Conservation (phyloP, 2,113 vertebrate species). For the Mirounga angustirostris region DNA sequence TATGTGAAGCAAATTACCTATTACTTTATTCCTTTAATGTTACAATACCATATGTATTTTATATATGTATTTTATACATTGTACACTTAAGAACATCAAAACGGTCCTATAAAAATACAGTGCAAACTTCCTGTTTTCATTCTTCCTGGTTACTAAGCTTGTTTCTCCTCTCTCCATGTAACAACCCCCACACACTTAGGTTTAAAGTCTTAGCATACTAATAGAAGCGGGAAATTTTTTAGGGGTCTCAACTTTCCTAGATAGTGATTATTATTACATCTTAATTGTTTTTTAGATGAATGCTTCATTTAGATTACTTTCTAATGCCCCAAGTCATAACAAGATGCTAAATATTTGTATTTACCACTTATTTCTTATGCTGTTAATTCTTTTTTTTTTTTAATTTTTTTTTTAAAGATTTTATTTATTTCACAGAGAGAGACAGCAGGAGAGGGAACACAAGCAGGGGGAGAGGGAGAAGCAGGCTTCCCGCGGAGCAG, state of each 20-base stretch:
- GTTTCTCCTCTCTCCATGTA: slow-evolving; percentile 8
- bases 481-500: no score
- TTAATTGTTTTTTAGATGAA: slow-evolving; percentile 45
- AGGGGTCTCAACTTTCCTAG: background rate
- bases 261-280: slow-evolving; percentile 30
- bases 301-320: slow-evolving; percentile 4
- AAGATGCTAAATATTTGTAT: slow-evolving; percentile 19
- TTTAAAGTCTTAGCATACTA: slow-evolving; percentile 34
- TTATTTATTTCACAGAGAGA: no score
- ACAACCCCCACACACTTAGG: background rate
- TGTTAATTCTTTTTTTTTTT: background rate
- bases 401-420: no score
- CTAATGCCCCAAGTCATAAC: background rate
- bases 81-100: slow-evolving; percentile 26
- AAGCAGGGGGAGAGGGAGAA: no score
- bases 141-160: background rate
- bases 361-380: slow-evolving; percentile 26
- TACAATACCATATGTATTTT: background rate
- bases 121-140: background rate
- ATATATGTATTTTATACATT: background rate
- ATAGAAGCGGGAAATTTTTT: background rate
- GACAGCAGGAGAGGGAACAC: no score
- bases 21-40: slow-evolving; percentile 6
- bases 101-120: background rate
- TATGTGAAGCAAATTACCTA: background rate